A percentile compares a stretch with the other conserved stretches of the same genome.
phyloP scores from a whole-genome alignment of 1,140 invertebrate species.

The Pogonomyrmex californicus region DNA sequence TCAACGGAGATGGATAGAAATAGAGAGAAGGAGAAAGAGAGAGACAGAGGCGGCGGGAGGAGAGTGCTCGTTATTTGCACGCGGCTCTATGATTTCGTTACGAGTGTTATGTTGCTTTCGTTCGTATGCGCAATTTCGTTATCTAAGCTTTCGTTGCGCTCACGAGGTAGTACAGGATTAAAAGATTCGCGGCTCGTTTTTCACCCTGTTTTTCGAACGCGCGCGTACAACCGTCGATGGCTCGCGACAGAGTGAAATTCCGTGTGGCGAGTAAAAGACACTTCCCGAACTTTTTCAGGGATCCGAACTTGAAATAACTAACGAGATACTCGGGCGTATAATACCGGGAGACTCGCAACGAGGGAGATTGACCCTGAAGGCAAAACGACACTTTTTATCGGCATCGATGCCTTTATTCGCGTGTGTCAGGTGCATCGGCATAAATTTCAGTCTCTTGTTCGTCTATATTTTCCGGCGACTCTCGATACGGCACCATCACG shows the following conservation, averaged over 20 bases:
- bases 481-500: neutral
- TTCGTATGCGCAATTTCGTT: neutral
- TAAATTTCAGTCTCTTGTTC: conserved; percentile 54
- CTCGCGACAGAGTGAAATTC: conserved; percentile 22
- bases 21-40: neutral
- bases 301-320: neutral
- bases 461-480: conserved; percentile 32
- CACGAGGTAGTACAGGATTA: conserved; percentile 11
- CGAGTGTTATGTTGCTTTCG: conserved; percentile 27
- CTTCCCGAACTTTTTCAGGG: neutral
- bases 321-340: neutral
- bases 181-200: neutral
- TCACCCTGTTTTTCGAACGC: neutral
- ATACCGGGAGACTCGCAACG: neutral
- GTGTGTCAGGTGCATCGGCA: conserved; percentile 33
- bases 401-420: conserved; percentile 25
- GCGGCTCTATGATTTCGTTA: conserved; percentile 34
- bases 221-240: conserved; percentile 12
- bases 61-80: conserved; percentile 26
- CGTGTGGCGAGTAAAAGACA: conserved; percentile 23
- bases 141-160: neutral
- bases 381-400: conserved; percentile 48
- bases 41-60: neutral
- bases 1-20: neutral
- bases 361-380: neutral